Conservation (phyloP, 2,113 vertebrate genomes). For the Cyrtonyx montezumae region DNA sequence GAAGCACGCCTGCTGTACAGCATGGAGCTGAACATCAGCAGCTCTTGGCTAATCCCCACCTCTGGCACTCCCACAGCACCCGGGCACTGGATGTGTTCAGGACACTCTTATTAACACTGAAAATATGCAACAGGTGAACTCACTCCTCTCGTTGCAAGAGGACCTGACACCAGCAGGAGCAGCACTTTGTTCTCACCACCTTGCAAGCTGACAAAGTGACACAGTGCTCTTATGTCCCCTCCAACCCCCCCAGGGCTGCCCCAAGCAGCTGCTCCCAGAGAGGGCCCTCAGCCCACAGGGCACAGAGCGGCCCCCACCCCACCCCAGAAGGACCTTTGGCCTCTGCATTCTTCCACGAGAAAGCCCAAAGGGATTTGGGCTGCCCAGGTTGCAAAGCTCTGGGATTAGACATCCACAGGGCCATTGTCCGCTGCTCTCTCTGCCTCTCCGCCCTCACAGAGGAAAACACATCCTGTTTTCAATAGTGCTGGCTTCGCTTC, state of each 20-base stretch:
- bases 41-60: not conserved
- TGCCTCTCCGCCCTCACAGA: not conserved
- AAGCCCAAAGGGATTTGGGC: not conserved
- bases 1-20: not conserved
- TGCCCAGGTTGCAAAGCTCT: not conserved
- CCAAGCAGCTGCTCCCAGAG: not conserved
- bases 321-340: not conserved
- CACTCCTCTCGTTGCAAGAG: accelerated
- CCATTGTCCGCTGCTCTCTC: not conserved
- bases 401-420: not conserved
- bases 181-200: not conserved
- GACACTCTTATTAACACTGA: not conserved
- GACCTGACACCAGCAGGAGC: not conserved
- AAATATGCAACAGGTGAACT: not conserved
- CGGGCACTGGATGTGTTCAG: not conserved
- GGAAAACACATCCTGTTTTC: not conserved
- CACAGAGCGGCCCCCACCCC: not conserved
- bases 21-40: not conserved
- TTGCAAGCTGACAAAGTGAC: not conserved
- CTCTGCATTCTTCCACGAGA: not conserved
- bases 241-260: not conserved
- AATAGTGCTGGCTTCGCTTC: not conserved
- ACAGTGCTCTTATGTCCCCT: not conserved
- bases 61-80: accelerated
- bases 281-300: not conserved